Percentiles rank a stretch among this genome's conserved stretches.
Evolutionary conservation across 2,888 invertebrate genomes (phyloP).

Genomic region (Thymelicus lineola): DNA sequence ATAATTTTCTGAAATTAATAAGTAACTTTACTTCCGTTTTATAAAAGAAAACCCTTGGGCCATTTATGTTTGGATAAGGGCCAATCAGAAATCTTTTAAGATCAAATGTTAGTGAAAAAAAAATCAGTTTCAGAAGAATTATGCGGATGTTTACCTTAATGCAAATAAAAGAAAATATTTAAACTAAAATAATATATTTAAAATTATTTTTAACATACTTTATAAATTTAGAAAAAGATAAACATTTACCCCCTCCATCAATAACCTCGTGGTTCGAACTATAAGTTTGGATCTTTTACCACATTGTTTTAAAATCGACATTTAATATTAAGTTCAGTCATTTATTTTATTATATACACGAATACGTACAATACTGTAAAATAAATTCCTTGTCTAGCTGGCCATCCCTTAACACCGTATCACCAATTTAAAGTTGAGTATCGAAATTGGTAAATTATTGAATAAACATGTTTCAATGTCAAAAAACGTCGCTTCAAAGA

Average conservation of each 20-base stretch:
- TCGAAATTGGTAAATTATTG: neutral
- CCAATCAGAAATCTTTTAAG: too few relatives aligned
- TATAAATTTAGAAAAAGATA: neutral
- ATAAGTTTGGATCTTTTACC: neutral
- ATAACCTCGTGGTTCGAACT: neutral
- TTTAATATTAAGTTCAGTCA: slow-evolving; percentile 47
- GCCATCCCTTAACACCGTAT: slow-evolving; percentile 52
- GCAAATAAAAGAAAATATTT: neutral
- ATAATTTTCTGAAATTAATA: too few relatives aligned
- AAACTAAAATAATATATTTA: slow-evolving; percentile 6
- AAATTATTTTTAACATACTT: slow-evolving; percentile 2
- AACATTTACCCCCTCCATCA: neutral
- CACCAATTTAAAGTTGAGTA: neutral
- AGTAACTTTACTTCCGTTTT: too few relatives aligned
- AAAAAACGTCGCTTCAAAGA: neutral
- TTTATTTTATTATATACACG: slow-evolving; percentile 70
- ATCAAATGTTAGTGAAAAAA: too few relatives aligned
- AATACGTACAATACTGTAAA: slow-evolving; percentile 54
- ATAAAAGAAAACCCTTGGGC: too few relatives aligned
- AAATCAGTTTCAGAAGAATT: too few relatives aligned
- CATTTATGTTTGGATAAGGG: too few relatives aligned
- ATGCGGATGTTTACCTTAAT: neutral
- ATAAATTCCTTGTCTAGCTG: slow-evolving; percentile 53
- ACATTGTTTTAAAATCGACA: slow-evolving; percentile 15
- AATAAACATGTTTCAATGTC: neutral